Base-by-base conservation (phyloP, 2,113 vertebrate species). In the Ariopsis seemanni region DNA sequence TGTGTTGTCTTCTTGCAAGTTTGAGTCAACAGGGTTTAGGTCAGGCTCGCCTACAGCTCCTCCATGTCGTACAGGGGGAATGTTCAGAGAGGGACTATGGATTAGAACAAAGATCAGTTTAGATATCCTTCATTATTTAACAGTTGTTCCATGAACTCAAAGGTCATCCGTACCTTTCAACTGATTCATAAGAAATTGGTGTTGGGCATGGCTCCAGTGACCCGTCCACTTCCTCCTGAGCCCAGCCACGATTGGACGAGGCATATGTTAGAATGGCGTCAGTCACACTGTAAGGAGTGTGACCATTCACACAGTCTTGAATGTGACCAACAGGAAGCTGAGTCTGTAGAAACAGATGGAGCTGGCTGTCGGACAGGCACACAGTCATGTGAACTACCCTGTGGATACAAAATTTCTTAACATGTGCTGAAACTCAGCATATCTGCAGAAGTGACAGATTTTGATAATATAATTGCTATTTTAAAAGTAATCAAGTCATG, bases 271-370 rank as follows among this genome's bases (percentile, higher is more conserved):
- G 96, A 92, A 99, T 98, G 91, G 97, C 97, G 0, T 97, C 97
- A 0, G 95, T 97, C 85, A 98, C 97, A 0, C 95, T 94, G 94
- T 94, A 95, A 0, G 96, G 84, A 12, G 96, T 96, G 89, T 91
- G 96, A 86, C 98, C 98, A 78, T 97, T 96, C 48, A 99, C 97
- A 0, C 97, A 99, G 12, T 96, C 96, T 93, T 95, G 95, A 48
- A 99, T 99, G 95, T 98, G 97, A 0, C 96, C 93, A 0, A 97
- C 91, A 0, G 97, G 95, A 88, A 99, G 97, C 93, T 99, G 97
- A 55, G 97, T 99, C 95, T 99, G 98, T 92, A 99, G 95, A 94
- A 99, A 99, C 60, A 99, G 97, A 94, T 99, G 98, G 75, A 99
- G 94, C 88, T 97, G 97, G 93, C 98, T 99, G 95, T 99, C 98